Evolutionary conservation across 2,888 invertebrate species (phyloP).

Genomic region (Drosophila nr. medialis): DNA sequence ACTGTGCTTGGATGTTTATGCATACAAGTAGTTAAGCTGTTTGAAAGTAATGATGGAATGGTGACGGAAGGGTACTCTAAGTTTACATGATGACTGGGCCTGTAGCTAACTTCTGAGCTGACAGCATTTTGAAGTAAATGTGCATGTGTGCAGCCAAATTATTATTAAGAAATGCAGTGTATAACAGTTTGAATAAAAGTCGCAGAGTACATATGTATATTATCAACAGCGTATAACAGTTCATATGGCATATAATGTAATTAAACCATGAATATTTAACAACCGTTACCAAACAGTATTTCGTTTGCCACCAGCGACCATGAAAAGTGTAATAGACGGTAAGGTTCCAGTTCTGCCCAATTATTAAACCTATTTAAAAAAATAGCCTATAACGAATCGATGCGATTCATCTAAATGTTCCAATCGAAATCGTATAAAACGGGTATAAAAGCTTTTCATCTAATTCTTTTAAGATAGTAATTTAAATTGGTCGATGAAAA

Average conservation of each 20-base stretch:
- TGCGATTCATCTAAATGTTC: conserved; percentile 27
- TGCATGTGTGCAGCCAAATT: not conserved
- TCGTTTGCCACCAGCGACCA: conserved; percentile 21
- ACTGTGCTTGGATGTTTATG: conserved; percentile 13
- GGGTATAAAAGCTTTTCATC: not conserved
- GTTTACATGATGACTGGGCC: not conserved
- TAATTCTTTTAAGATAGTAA: not conserved
- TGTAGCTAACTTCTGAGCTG: conserved; percentile 2
- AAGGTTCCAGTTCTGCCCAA: conserved; percentile 1
- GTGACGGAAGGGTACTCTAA: conserved; percentile 8
- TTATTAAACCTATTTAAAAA: conserved; percentile 21
- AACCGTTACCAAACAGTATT: conserved; percentile 46
- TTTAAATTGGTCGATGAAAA: not conserved
- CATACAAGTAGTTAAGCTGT: conserved; percentile 10
- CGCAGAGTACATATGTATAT: not conserved
- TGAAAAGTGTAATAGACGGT: conserved; percentile 8
- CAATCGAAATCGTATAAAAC: conserved; percentile 19
- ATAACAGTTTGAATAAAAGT: not conserved
- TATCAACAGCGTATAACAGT: not conserved
- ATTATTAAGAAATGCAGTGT: not conserved
- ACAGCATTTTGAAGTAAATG: not conserved
- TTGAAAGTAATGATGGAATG: conserved; percentile 21
- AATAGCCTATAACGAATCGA: conserved; percentile 44
- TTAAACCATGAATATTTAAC: conserved; percentile 10
- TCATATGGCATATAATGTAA: not conserved